Evolutionary conservation across 2,888 invertebrate species (phyloP).

Genomic region (Pterostichus madidus): DNA sequence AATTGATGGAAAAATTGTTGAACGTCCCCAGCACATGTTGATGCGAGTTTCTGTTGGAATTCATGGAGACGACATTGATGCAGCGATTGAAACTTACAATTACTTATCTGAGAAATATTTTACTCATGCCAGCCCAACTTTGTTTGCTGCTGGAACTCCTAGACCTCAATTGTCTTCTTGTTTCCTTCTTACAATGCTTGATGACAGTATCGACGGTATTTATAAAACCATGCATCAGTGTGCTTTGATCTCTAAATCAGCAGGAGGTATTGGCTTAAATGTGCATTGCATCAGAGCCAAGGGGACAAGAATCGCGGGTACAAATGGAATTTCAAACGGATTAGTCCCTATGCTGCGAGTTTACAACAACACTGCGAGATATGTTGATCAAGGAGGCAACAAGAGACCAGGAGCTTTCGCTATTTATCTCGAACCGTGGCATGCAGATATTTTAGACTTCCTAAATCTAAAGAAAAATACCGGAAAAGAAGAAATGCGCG

Average conservation of each 20-base stretch:
- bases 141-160: conserved; percentile 96
- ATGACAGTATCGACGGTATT: conserved; percentile 97
- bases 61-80: conserved; percentile 95
- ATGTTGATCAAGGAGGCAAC: conserved; percentile 98
- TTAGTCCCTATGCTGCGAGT: conserved; percentile 97
- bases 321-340: conserved; percentile 96
- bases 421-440: conserved; percentile 99
- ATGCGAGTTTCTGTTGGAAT: conserved; percentile 99
- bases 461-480: conserved; percentile 95
- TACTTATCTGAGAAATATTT: conserved; percentile 96
- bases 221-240: conserved; percentile 95
- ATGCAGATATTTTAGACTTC: conserved; percentile 84
- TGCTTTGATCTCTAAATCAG: conserved; percentile 97
- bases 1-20: conserved; percentile 94
- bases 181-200: conserved; percentile 95
- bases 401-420: conserved; percentile 99
- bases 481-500: conserved; percentile 95
- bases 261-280: conserved; percentile 98
- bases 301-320: conserved; percentile 95
- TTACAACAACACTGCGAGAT: conserved; percentile 96
- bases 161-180: conserved; percentile 97
- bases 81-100: conserved; percentile 97
- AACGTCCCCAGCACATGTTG: conserved; percentile 98
- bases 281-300: conserved; percentile 96
- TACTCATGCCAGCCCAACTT: conserved; percentile 98